Evolutionary conservation across 2,888 invertebrate genomes (phyloP).

Genomic region (Melieria crassipennis): DNA sequence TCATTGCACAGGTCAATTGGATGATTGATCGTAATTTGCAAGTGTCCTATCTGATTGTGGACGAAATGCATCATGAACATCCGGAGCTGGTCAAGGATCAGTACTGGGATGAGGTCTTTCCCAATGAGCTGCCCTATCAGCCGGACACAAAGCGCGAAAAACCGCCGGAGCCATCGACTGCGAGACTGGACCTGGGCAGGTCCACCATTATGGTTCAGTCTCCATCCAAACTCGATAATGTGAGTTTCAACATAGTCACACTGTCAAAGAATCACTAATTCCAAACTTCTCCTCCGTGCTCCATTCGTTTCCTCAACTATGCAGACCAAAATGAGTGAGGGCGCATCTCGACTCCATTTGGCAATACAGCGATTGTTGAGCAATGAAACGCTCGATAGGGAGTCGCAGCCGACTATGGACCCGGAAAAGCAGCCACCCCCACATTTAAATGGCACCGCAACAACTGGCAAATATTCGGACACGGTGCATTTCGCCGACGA

Average conservation of each 20-base stretch:
- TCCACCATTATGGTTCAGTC: neutral
- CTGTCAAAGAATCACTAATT: neutral
- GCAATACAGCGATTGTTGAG: conserved; percentile 17
- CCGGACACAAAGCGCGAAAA: conserved; percentile 13
- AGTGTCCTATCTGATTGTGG: conserved; percentile 91
- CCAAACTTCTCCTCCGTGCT: neutral
- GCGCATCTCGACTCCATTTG: neutral
- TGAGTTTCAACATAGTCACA: too few species aligned
- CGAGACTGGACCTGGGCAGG: conserved; percentile 40
- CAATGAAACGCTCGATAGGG: conserved; percentile 25
- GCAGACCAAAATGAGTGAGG: too few species aligned
- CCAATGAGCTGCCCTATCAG: conserved; percentile 81
- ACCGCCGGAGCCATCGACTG: conserved; percentile 40
- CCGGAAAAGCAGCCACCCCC: too few species aligned
- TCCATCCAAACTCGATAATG: too few species aligned
- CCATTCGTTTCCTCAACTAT: too few species aligned
- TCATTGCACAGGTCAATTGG: conserved; percentile 76
- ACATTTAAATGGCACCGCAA: too few species aligned
- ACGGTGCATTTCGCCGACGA: too few species aligned
- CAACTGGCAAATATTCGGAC: too few species aligned
- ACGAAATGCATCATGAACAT: conserved; percentile 93
- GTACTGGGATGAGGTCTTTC: conserved; percentile 90
- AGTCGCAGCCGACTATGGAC: neutral
- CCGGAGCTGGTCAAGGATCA: conserved; percentile 86
- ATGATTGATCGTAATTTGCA: conserved; percentile 82